phyloP scores from a whole-genome alignment of 2,113 vertebrate species.

The Gobiocypris rarus region DNA sequence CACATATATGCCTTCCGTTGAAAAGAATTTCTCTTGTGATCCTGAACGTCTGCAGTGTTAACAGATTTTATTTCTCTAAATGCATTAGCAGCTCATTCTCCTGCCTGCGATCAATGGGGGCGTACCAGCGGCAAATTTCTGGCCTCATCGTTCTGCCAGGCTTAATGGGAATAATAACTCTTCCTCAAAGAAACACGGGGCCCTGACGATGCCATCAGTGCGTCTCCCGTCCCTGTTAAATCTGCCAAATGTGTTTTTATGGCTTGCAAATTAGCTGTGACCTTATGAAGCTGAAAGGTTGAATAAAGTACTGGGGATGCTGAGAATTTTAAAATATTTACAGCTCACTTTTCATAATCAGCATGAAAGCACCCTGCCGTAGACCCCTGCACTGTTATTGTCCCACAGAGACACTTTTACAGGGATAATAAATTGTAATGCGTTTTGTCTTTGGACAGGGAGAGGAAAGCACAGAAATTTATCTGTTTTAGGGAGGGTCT shows the following conservation, averaged over 20 bases:
- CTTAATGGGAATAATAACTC: conserved; percentile 76
- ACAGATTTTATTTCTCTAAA: conserved; percentile 53
- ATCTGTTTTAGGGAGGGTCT: conserved; percentile 42
- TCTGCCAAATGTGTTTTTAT: conserved; percentile 72
- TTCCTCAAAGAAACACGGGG: conserved; percentile 69
- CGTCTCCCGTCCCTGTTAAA: conserved; percentile 56
- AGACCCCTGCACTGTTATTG: conserved; percentile 60
- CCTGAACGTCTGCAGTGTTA: conserved; percentile 44
- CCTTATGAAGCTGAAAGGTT: conserved; percentile 74
- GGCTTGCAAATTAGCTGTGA: conserved; percentile 75
- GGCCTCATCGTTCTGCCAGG: conserved; percentile 51
- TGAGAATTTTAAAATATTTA: conserved; percentile 75
- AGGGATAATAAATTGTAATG: conserved; percentile 72
- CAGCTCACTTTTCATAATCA: conserved; percentile 74
- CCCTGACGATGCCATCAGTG: conserved; percentile 70
- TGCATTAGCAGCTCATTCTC: conserved; percentile 52
- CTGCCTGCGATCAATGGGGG: conserved; percentile 54
- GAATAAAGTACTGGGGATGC: conserved; percentile 67
- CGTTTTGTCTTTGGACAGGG: conserved; percentile 52
- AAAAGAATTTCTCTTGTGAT: conserved; percentile 28
- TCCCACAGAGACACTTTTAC: conserved; percentile 62
- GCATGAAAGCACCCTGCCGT: conserved; percentile 58
- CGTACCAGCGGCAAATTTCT: conserved; percentile 42
- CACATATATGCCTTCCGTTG: conserved; percentile 43
- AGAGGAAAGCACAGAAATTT: conserved; percentile 45